Percentiles rank a stretch among this genome's conserved stretches.
These are phyloP conservation scores for Ciconia stormi DNA, from an alignment of 2,113 vertebrate species.

Conservation along the genomic window DNA sequence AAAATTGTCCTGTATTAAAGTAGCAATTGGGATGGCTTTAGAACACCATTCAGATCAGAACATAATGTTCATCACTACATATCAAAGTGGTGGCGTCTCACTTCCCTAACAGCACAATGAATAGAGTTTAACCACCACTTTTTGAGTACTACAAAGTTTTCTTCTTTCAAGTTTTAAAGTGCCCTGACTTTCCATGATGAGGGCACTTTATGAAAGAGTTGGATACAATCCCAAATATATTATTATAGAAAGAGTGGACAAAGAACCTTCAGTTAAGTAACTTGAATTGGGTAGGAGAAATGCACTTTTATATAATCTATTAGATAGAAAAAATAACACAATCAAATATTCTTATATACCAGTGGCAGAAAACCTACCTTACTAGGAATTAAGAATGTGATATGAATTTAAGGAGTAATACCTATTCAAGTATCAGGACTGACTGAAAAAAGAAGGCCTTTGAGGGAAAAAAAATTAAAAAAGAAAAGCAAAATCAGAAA, in stretches of 20 bases:
- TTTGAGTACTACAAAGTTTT: background rate
- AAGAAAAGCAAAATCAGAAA: background rate
- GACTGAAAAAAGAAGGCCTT: background rate
- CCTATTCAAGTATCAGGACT: background rate
- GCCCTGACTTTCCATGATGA: background rate
- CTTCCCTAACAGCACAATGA: background rate
- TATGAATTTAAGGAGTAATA: background rate
- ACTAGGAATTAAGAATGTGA: background rate
- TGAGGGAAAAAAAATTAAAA: accelerated
- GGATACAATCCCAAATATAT: background rate
- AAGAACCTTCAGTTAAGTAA: background rate
- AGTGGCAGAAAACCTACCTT: background rate
- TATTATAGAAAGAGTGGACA: background rate
- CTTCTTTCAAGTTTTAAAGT: background rate
- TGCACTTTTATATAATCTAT: background rate
- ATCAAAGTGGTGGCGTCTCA: background rate
- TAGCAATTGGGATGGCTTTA: background rate
- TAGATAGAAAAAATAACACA: background rate
- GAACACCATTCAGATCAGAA: background rate
- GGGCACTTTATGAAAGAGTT: background rate
- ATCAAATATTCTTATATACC: background rate
- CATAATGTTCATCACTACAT: background rate
- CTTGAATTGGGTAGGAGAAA: background rate
- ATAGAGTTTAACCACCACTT: background rate
- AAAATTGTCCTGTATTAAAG: background rate